Evolutionary conservation across 2,113 vertebrate genomes (phyloP).

Genomic region (Mobula birostris): DNA sequence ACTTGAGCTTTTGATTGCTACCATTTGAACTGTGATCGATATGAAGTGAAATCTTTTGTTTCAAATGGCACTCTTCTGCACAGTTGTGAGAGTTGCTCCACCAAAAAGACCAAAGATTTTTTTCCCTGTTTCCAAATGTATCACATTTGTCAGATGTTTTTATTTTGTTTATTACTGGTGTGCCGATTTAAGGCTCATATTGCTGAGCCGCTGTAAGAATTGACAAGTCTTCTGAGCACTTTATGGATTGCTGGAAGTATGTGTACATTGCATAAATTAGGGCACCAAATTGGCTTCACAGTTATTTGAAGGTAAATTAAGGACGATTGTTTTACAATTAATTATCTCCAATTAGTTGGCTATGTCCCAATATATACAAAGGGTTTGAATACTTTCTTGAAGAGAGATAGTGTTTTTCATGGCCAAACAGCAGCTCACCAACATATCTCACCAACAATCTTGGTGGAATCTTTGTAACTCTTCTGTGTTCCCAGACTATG

Average conservation of each 20-base stretch:
- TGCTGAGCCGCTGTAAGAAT: not conserved
- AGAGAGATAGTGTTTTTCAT: not conserved
- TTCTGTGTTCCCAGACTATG: not conserved
- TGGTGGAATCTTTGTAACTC: not conserved
- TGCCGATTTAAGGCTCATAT: not conserved
- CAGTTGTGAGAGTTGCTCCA: not conserved
- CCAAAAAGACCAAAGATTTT: not conserved
- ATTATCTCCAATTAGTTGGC: not conserved
- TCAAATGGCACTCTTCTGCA: not conserved
- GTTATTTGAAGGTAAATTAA: constrained; percentile 1
- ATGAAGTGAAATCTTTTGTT: too few relatives aligned
- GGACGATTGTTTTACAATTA: not conserved
- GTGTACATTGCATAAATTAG: not conserved
- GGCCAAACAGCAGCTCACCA: not conserved
- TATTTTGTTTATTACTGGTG: not conserved
- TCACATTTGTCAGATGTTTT: not conserved
- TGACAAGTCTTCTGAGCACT: not conserved
- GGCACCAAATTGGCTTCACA: not conserved
- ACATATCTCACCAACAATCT: too few relatives aligned
- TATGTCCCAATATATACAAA: too few relatives aligned
- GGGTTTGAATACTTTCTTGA: not conserved
- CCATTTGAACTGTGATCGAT: too few relatives aligned
- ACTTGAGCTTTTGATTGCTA: too few relatives aligned
- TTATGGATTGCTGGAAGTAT: not conserved
- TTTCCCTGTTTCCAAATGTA: not conserved